A percentile compares a stretch with the other conserved stretches of the same genome.
These are phyloP conservation scores for Folsomia candida DNA, from an alignment of 2,888 invertebrate species.

Conservation along the genomic window DNA sequence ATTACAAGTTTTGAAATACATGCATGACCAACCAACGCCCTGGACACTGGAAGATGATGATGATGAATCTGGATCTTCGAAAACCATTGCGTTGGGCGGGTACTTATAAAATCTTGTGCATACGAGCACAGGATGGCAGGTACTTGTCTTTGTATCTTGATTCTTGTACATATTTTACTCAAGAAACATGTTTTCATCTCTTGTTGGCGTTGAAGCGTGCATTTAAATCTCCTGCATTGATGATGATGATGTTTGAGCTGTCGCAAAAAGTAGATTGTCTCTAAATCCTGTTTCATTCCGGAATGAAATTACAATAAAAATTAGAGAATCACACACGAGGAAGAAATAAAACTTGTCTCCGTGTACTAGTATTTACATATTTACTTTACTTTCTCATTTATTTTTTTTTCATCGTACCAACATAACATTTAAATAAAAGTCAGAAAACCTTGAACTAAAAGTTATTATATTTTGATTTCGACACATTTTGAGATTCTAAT, in stretches of 20 bases:
- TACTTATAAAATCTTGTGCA: neutral
- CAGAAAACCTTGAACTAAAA: too few species aligned
- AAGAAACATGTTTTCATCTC: constrained; percentile 16
- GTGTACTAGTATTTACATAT: neutral
- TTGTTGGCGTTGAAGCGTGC: constrained; percentile 8
- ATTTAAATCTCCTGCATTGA: neutral
- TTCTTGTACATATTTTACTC: neutral
- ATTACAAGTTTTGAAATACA: neutral
- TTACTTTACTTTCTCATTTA: neutral
- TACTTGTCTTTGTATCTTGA: constrained; percentile 5
- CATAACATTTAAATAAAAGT: too few species aligned
- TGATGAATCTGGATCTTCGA: neutral
- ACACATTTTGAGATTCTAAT: too few species aligned
- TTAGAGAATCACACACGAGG: neutral
- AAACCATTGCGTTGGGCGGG: neutral
- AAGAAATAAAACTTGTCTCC: neutral
- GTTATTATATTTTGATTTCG: too few species aligned
- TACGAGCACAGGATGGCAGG: neutral
- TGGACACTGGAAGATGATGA: constrained; percentile 28
- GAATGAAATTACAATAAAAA: neutral
- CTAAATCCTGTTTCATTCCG: neutral
- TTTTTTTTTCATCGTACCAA: too few species aligned
- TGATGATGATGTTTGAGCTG: constrained; percentile 15
- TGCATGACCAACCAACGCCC: too few species aligned
- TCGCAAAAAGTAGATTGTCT: constrained; percentile 19